Evolutionary conservation across 2,888 invertebrate species (phyloP), one percentile per base, ranked within the genome.

Genomic region (Patella depressa): DNA sequence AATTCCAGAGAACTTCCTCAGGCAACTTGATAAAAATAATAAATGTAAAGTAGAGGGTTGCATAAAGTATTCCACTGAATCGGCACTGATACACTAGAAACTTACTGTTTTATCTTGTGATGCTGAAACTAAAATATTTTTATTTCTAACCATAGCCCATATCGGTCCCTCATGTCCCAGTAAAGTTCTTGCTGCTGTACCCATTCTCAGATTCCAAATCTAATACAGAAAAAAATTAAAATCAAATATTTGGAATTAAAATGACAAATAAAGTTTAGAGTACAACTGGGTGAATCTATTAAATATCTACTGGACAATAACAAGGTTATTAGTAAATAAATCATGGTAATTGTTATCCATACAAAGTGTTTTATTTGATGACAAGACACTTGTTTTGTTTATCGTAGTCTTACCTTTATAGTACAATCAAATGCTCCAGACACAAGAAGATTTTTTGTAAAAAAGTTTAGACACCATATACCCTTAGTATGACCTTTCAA

Each of bases 21-120:
- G 45, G 0, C 45, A 45, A 45, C 45, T 3, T 3, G 9, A 71
- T n/a, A 24, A 71, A 24, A 29, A 71, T 19, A 45, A 19, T 19
- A 19, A 19, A 65, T 9, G 5, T 65, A 0, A 65, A n/a, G 65
- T n/a, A n/a, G 19, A n/a, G n/a, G 65, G 65, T 65, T 19, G 17
- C 9, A 65, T 17, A 12, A 65, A 19, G n/a, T n/a, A 65, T 65
- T n/a, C 7, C 19, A 9, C 65, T n/a, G n/a, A n/a, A n/a, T n/a
- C n/a, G n/a, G n/a, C n/a, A n/a, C n/a, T 19, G 14, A 19, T 71
- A 45, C 17, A 34, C 12, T 34, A 70, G 5, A 59, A 12, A 80
- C 85, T 81, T 78, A 89, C 90, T 11, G 87, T 87, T 81, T 82
- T 87, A 78, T 90, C 90, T 79, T 90, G 90, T n/a, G 90, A 90